Conservation (phyloP, 2,888 invertebrate species). For the Heliconius ethilla region DNA sequence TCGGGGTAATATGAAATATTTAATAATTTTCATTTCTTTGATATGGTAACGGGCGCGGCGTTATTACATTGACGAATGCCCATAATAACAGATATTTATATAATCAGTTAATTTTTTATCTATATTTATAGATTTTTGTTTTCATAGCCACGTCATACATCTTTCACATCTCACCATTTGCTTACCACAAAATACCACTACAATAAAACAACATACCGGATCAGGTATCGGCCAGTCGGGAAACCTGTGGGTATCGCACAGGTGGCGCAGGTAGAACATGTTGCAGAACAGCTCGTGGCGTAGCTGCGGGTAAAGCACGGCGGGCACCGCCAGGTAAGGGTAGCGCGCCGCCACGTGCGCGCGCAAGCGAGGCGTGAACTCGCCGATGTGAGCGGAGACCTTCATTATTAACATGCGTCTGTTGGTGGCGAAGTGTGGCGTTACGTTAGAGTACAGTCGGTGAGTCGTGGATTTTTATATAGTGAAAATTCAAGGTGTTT, state of each 20-base stretch:
- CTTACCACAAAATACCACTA: no score
- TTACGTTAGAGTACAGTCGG: neutral
- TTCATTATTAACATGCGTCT: conserved; percentile 97
- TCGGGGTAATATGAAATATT: no score
- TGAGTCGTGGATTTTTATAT: neutral
- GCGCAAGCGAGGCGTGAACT: conserved; percentile 96
- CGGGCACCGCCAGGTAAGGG: conserved; percentile 97
- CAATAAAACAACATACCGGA: conserved; percentile 83
- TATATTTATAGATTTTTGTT: no score
- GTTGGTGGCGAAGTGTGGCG: conserved; percentile 34
- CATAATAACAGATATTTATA: no score
- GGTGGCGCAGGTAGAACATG: conserved; percentile 97
- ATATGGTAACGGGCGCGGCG: no score
- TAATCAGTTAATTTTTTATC: no score
- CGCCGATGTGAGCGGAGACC: conserved; percentile 97
- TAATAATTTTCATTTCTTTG: no score
- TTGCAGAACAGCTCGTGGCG: conserved; percentile 98
- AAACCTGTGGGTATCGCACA: conserved; percentile 94
- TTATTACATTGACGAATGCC: no score
- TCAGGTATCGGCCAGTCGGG: conserved; percentile 99
- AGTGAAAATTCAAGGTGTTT: no score
- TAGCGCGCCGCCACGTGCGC: conserved; percentile 97
- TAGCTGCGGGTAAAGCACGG: conserved; percentile 95
- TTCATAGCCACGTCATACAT: no score
- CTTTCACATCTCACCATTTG: no score